Base-by-base conservation (phyloP, 2,113 vertebrate species). In the Tupaia tana region DNA sequence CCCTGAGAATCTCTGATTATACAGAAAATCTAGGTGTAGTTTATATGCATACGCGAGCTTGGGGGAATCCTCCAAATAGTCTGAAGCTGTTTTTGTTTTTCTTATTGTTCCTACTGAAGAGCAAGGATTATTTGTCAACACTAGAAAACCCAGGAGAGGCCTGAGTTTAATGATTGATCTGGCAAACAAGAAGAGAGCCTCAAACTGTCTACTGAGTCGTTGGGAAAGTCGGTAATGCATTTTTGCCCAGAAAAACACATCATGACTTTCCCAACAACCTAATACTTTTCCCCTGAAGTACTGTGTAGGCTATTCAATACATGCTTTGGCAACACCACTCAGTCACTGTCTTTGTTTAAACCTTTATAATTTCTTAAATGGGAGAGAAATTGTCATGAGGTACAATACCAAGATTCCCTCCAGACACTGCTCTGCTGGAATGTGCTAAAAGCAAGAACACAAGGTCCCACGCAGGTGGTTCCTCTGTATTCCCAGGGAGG, bases 111-210 rank as follows among this genome's bases (percentile, higher is more conserved):
- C 66, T 77, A 87, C 20, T 77, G 20, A 70, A 94, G 20, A 90
- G 63, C 71, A 92, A 90, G 87, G 93, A 14, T 59, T 63, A 90
- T 63, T 18, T 73, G 78, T 88, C 95, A 91, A 70, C 19, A 81
- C 0, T 83, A n/a, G n/a, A 59, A 81, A 88, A 82, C n/a, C 43
- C 43, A 93, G 9, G 20, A 81, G 69, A 89, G 16, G 29, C 20
- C 1, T 90, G 59, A 18, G 54, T 69, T 54, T 66, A 56, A 79
- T n/a, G n/a, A 89, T 0, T 67, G 77, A 24, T 71, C 81, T 80
- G 59, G 19, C 64, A 88, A 71, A 79, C 14, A 88, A 90, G 9
- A 52, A 81, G 66, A 93, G 16, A 27, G 52, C 22, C 89, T 87
- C 31, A 86, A 85, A 89, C 34, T 34, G 43, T 43, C 43, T 43